These are phyloP conservation scores for Martes martes DNA, from an alignment of 2,113 vertebrate species.

Conservation along the genomic window DNA sequence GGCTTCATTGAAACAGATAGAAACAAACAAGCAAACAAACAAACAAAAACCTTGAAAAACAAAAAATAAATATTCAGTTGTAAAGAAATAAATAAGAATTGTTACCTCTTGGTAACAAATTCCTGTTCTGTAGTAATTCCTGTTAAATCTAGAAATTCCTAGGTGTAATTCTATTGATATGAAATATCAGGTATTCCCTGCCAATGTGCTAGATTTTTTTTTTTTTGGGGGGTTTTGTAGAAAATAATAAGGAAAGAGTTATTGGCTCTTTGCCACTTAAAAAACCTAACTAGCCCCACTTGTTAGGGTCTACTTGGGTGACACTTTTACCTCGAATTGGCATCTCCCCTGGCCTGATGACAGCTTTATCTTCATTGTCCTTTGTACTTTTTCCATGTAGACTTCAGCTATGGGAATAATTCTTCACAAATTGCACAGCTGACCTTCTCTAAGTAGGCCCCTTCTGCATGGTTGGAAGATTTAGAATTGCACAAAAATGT, in stretches of 20 bases:
- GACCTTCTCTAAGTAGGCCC: background rate
- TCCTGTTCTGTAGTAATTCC: background rate
- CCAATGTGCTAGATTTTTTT: background rate
- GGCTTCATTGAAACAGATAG: background rate
- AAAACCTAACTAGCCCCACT: background rate
- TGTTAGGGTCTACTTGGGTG: background rate
- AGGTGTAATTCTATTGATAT: background rate
- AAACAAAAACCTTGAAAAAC: background rate
- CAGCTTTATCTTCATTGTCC: background rate
- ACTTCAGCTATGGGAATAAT: slow-evolving; percentile 24
- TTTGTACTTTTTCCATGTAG: slow-evolving; percentile 37
- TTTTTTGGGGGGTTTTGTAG: background rate
- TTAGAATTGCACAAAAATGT: background rate
- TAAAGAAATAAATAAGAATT: background rate
- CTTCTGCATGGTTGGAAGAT: background rate
- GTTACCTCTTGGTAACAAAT: background rate
- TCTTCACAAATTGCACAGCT: slow-evolving; percentile 33
- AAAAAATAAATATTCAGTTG: slow-evolving; percentile 35
- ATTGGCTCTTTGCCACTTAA: background rate
- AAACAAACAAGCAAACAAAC: background rate
- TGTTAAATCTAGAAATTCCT: background rate
- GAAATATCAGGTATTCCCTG: background rate
- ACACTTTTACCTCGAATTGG: background rate
- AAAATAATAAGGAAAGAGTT: background rate
- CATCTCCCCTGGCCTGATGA: background rate